phyloP scores from a whole-genome alignment of 1,140 invertebrate species.

The Mercenaria mercenaria region DNA sequence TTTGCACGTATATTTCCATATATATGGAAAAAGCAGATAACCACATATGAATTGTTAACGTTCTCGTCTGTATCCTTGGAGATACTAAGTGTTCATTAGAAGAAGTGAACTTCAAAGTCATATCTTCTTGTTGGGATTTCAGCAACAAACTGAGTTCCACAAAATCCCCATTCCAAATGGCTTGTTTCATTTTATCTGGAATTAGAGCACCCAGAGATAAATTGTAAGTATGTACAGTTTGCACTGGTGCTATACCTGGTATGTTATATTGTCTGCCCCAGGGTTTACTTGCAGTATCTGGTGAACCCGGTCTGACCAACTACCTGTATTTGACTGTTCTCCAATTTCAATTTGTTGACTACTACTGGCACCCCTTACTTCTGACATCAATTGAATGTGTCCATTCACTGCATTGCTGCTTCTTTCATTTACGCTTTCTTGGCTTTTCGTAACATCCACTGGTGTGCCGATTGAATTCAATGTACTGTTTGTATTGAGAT shows the following conservation, averaged over 20 bases:
- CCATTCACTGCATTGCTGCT: too few relatives aligned
- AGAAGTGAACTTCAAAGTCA: background rate
- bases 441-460: too few relatives aligned
- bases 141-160: background rate
- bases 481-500: too few relatives aligned
- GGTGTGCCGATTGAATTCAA: too few relatives aligned
- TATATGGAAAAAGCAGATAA: background rate
- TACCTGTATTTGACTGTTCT: too few relatives aligned
- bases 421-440: too few relatives aligned
- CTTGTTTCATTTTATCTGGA: background rate
- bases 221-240: background rate
- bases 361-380: too few relatives aligned
- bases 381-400: too few relatives aligned
- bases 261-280: too few relatives aligned
- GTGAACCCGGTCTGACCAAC: too few relatives aligned
- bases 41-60: background rate
- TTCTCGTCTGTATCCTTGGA: background rate
- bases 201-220: background rate
- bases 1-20: slow-evolving; percentile 2
- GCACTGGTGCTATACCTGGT: background rate
- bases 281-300: too few relatives aligned
- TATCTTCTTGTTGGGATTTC: background rate
- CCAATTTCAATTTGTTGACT: too few relatives aligned
- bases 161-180: background rate
- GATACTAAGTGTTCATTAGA: background rate